Conservation (phyloP, 2,113 vertebrate genomes). For the Hucho hucho region DNA sequence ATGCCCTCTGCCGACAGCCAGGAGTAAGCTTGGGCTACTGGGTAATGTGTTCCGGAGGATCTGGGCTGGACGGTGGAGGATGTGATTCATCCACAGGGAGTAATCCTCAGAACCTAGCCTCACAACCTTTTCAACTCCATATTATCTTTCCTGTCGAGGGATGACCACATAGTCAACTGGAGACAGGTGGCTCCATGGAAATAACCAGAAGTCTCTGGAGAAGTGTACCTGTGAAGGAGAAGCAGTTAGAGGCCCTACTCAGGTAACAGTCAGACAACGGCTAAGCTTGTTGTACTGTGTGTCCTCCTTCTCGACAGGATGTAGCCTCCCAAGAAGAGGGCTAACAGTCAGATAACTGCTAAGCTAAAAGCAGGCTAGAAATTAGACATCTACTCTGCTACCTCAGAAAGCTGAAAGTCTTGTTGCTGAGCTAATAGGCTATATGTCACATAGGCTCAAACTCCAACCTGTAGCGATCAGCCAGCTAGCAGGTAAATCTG, state of each 20-base stretch:
- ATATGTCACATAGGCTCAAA: background rate
- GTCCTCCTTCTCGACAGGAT: background rate
- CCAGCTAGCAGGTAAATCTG: too few relatives aligned
- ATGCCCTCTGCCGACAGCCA: slow-evolving; percentile 4
- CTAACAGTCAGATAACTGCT: slow-evolving; percentile 36
- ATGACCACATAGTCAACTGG: slow-evolving; percentile 63
- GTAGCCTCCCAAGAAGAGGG: slow-evolving; percentile 38
- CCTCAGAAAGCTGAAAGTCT: background rate
- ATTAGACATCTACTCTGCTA: background rate
- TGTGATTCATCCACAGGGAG: slow-evolving; percentile 32
- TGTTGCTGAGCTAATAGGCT: background rate
- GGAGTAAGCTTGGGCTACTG: slow-evolving; percentile 9
- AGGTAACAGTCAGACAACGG: slow-evolving; percentile 54
- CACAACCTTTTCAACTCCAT: slow-evolving; percentile 24
- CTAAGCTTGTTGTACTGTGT: background rate
- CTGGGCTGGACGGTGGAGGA: slow-evolving; percentile 12
- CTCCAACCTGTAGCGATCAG: background rate
- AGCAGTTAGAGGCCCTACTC: slow-evolving; percentile 37
- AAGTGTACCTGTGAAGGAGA: slow-evolving; percentile 10
- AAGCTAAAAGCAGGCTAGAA: background rate
- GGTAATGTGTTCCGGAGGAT: slow-evolving; percentile 18
- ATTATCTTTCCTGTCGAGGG: slow-evolving; percentile 49
- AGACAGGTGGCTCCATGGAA: slow-evolving; percentile 38
- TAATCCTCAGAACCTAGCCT: slow-evolving; percentile 15
- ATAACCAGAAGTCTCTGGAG: slow-evolving; percentile 1